phyloP scores from a whole-genome alignment of 2,113 vertebrate species.

The Leuciscus idus region DNA sequence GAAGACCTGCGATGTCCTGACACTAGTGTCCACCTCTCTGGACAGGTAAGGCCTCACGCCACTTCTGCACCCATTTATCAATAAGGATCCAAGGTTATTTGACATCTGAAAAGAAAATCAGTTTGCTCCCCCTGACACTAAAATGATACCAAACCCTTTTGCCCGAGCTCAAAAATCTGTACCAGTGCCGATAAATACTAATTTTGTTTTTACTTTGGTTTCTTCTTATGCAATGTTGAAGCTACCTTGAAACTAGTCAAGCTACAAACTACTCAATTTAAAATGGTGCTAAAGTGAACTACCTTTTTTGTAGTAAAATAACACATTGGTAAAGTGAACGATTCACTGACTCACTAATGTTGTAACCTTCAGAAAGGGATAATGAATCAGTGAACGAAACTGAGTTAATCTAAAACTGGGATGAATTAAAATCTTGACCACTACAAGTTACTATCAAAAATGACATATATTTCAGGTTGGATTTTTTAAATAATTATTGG shows the following conservation, averaged over 20 bases:
- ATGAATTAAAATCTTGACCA: neutral
- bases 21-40: conserved; percentile 7
- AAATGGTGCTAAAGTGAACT: neutral
- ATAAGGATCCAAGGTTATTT: conserved; percentile 28
- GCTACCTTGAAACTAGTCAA: neutral
- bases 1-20: conserved; percentile 39
- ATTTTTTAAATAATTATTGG: neutral
- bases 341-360: neutral
- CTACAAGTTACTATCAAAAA: neutral
- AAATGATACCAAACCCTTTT: neutral
- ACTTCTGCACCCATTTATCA: neutral
- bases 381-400: neutral
- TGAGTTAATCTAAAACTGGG: neutral
- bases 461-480: neutral
- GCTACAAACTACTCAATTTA: neutral
- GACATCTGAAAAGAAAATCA: conserved; percentile 40
- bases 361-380: neutral
- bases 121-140: neutral
- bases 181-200: neutral
- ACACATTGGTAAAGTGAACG: neutral
- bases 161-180: neutral
- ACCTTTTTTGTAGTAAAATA: neutral
- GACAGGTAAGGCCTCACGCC: conserved; percentile 36
- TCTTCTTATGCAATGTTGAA: neutral
- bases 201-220: neutral